Evolutionary conservation across 2,797 vertebrate species (phyloP).

Genomic region (Mareca penelope): DNA sequence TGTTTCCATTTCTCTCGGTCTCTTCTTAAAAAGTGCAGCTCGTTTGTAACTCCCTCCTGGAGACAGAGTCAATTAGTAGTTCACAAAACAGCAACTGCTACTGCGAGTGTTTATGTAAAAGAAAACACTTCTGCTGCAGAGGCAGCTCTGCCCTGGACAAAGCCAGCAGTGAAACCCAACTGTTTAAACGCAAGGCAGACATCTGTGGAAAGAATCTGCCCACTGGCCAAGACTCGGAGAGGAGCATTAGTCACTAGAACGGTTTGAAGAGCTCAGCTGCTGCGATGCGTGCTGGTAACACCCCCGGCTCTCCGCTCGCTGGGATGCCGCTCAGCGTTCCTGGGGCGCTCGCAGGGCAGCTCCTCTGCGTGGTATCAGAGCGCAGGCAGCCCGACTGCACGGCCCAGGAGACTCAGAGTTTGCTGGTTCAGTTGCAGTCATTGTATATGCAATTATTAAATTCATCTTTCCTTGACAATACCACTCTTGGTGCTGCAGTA

Average conservation of each 20-base stretch:
- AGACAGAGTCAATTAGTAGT: background rate
- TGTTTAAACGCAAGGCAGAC: background rate
- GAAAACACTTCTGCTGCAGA: background rate
- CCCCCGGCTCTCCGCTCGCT: rapidly evolving
- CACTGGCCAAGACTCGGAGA: background rate
- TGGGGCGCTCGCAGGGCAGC: background rate
- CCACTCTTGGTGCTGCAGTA: background rate
- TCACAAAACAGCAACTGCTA: background rate
- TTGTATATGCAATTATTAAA: background rate
- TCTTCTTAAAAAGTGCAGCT: background rate
- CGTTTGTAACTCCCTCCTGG: background rate
- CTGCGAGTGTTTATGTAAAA: background rate
- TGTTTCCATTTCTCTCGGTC: background rate
- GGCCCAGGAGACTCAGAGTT: background rate
- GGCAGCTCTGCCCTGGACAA: background rate
- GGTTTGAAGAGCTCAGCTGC: background rate
- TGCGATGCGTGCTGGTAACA: background rate
- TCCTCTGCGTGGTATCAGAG: rapidly evolving
- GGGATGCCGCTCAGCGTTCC: background rate
- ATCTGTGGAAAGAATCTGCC: background rate
- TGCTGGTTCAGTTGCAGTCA: background rate
- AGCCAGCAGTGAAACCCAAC: background rate
- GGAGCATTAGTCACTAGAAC: background rate
- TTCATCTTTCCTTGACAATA: background rate
- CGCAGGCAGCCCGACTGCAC: background rate